These are phyloP conservation scores for Brachionus koreanus DNA, from an alignment of 1,140 invertebrate genomes.

Conservation along the genomic window DNA sequence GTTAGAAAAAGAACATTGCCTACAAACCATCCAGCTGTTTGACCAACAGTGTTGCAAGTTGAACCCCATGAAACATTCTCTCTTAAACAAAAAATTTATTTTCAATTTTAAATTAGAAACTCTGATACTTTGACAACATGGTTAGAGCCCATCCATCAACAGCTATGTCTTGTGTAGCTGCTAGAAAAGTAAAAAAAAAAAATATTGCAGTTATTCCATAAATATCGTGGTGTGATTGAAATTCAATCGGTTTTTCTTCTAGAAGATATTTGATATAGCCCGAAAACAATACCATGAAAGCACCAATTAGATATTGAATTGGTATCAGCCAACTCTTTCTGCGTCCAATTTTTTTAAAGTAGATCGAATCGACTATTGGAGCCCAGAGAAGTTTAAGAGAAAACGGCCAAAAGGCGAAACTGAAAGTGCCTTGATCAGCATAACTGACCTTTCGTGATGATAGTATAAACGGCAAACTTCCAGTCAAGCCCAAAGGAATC, in stretches of 20 bases:
- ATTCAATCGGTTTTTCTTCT: not conserved
- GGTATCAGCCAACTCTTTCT: constrained; percentile 96
- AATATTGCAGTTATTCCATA: constrained; percentile 72
- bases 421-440: constrained; percentile 80
- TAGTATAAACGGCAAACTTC: constrained; percentile 88
- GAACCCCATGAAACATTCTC: constrained; percentile 94
- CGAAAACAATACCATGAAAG: constrained; percentile 59
- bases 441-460: not conserved
- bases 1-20: constrained; percentile 96
- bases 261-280: constrained; percentile 16
- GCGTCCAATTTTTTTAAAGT: constrained; percentile 74
- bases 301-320: constrained; percentile 68
- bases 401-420: constrained; percentile 96
- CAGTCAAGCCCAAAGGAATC: constrained; percentile 83
- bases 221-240: not conserved
- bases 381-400: constrained; percentile 94
- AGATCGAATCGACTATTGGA: constrained; percentile 90
- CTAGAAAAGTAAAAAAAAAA: constrained; percentile 76
- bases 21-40: constrained; percentile 94
- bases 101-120: not conserved
- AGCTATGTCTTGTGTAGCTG: constrained; percentile 99
- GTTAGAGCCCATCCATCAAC: constrained; percentile 99
- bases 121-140: constrained; percentile 69
- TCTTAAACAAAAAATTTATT: constrained; percentile 54
- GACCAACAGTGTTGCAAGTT: constrained; percentile 97